These are phyloP conservation scores for Buathra laborator DNA, from an alignment of 2,888 invertebrate genomes.

Conservation along the genomic window DNA sequence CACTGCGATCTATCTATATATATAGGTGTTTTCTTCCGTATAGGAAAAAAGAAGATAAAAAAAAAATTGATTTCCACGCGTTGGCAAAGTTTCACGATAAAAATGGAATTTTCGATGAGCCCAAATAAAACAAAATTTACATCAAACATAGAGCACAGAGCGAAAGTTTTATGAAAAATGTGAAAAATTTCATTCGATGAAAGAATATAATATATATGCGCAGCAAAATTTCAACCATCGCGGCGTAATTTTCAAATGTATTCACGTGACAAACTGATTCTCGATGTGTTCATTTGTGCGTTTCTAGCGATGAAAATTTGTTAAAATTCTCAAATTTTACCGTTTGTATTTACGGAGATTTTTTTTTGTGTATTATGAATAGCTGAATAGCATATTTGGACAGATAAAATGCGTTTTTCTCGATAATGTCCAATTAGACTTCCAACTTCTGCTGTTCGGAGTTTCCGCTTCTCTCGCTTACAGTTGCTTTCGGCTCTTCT, in stretches of 20 bases:
- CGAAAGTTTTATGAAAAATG: constrained; percentile 71
- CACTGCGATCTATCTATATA: constrained; percentile 62
- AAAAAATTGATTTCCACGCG: constrained; percentile 1
- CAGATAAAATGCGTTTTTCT: constrained; percentile 51
- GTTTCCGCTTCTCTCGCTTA: constrained; percentile 26
- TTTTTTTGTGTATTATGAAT: too few species aligned
- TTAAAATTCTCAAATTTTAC: too few species aligned
- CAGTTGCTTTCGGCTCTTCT: constrained; percentile 25
- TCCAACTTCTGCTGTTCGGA: constrained; percentile 58
- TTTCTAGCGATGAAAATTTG: too few species aligned
- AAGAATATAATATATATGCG: background rate
- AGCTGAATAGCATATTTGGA: background rate
- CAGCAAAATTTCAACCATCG: background rate
- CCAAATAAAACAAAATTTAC: background rate
- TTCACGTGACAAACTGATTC: too few species aligned
- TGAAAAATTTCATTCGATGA: constrained; percentile 64
- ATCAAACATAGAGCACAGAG: background rate
- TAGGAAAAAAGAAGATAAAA: constrained; percentile 71
- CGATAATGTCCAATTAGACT: constrained; percentile 76
- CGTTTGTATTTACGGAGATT: too few species aligned
- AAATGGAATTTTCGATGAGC: constrained; percentile 38
- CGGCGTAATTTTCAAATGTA: too few species aligned
- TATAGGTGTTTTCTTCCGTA: constrained; percentile 74
- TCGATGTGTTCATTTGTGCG: too few species aligned
- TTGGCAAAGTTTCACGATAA: background rate